Evolutionary conservation across 2,113 vertebrate species (phyloP).

Genomic region (Phalacrocorax aristotelis): DNA sequence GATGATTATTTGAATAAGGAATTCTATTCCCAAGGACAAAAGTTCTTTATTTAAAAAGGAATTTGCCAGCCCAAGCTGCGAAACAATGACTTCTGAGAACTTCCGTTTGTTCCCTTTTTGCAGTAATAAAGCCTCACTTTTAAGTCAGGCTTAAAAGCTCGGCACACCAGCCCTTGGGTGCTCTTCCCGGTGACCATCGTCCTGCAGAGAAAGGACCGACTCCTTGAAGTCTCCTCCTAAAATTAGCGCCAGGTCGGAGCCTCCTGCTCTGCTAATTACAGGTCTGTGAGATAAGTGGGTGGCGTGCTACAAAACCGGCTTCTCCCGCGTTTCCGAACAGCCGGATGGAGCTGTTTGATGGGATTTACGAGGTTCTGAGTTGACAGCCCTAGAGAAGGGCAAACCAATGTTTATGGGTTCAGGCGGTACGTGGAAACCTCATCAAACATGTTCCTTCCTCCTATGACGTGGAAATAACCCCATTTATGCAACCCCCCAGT

Average conservation of each 20-base stretch:
- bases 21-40: neutral
- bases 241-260: neutral
- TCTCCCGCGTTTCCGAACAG: neutral
- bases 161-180: accelerated
- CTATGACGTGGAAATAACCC: neutral
- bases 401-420: neutral
- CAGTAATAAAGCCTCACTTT: neutral
- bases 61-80: neutral
- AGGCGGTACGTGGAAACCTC: neutral
- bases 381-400: neutral
- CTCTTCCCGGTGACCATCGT: neutral
- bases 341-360: neutral
- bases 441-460: neutral
- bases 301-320: neutral
- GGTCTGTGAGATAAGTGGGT: accelerated
- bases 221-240: neutral
- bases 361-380: neutral
- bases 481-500: neutral
- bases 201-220: neutral
- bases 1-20: neutral
- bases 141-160: neutral
- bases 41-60: too few relatives aligned
- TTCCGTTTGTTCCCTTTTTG: too few relatives aligned
- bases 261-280: neutral
- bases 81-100: neutral